Conservation (phyloP, 2,113 vertebrate species). For the Puffinus mauretanicus region DNA sequence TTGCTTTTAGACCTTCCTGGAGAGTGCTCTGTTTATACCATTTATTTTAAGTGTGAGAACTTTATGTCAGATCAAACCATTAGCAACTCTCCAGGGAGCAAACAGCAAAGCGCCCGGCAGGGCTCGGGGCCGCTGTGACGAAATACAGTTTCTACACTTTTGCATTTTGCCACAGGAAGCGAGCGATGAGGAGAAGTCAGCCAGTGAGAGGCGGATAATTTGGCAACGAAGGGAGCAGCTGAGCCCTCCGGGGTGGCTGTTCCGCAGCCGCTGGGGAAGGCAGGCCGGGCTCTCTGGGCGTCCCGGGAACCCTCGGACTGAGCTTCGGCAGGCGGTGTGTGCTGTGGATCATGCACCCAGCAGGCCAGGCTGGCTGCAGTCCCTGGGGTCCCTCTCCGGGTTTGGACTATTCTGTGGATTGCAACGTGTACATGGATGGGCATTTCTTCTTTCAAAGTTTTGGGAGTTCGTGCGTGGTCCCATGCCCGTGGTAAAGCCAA, state of each 20-base stretch:
- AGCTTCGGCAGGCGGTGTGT: rapidly evolving
- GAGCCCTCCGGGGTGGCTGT: neutral
- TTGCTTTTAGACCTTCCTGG: neutral
- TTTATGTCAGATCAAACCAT: neutral
- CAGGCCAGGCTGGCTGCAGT: neutral
- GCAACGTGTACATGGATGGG: rapidly evolving
- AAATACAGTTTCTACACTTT: neutral
- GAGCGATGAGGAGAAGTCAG: neutral
- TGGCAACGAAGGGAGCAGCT: neutral
- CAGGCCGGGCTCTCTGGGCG: neutral
- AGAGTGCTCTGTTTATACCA: neutral
- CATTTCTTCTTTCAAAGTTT: neutral
- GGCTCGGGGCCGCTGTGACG: neutral
- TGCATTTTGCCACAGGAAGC: neutral
- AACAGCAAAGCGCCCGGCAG: rapidly evolving
- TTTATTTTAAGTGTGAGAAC: neutral
- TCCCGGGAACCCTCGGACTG: neutral
- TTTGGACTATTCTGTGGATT: neutral
- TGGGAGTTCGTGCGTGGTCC: neutral
- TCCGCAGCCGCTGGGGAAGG: neutral
- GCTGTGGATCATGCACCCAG: neutral
- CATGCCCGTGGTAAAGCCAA: neutral
- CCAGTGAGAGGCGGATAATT: neutral
- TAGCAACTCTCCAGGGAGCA: neutral
- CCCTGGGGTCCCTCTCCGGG: neutral